Conservation (phyloP, 1,140 invertebrate genomes). For the Drosophila bipectinata region DNA sequence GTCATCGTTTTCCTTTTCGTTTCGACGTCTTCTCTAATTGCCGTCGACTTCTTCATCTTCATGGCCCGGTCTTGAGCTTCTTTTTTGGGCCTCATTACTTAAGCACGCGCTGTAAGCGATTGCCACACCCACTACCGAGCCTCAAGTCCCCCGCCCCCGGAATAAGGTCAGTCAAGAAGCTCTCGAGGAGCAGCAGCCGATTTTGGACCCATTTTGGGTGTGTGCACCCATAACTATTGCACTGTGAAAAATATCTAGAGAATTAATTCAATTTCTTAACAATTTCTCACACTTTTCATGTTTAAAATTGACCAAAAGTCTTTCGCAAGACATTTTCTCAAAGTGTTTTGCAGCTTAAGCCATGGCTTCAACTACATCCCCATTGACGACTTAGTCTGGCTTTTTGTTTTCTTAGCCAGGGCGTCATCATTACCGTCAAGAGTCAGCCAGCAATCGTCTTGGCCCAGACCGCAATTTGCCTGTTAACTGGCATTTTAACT, state of each 20-base stretch:
- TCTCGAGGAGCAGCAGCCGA: conserved; percentile 15
- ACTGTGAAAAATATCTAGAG: not conserved
- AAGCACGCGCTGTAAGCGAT: conserved; percentile 61
- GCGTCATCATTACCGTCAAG: conserved; percentile 58
- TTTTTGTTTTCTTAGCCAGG: conserved; percentile 52
- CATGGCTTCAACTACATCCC: conserved; percentile 8
- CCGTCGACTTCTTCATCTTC: conserved; percentile 55
- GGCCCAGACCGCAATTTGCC: conserved; percentile 52
- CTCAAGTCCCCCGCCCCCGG: conserved; percentile 10
- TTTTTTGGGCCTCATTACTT: conserved; percentile 68
- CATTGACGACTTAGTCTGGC: conserved; percentile 45
- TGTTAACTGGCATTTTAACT: conserved; percentile 43
- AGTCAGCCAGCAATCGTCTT: conserved; percentile 31
- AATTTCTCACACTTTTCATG: not conserved
- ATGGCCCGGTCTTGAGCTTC: conserved; percentile 1
- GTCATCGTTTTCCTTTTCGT: conserved; percentile 27
- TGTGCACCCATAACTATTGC: conserved; percentile 12
- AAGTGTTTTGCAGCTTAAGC: not conserved
- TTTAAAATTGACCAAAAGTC: not conserved
- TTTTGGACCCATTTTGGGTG: conserved; percentile 19
- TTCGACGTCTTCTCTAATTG: conserved; percentile 68
- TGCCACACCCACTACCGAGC: conserved; percentile 20
- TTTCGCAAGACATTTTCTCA: not conserved
- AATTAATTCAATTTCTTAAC: no score
- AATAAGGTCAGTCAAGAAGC: conserved; percentile 47